Base-by-base conservation (phyloP, 2,797 vertebrate genomes). In the Hydrolagus colliei region DNA sequence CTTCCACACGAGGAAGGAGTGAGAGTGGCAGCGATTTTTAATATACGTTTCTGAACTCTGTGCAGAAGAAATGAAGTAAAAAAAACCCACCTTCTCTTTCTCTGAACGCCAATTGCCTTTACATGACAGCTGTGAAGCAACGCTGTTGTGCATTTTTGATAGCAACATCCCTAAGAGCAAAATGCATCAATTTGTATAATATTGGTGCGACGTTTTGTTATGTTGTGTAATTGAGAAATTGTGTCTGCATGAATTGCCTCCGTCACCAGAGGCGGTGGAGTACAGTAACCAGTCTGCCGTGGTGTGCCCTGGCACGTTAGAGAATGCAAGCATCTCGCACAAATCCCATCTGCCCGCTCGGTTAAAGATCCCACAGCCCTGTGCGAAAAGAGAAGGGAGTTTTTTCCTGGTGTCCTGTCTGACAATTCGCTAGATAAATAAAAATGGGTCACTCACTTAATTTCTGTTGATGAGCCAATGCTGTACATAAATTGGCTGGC, bases 181-280 rank as follows among this genome's bases (percentile, higher is more conserved):
- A 92, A 91, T 86, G 88, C 90, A 91, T 91, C 90, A 87, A 71
- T 91, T 91, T 86, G 86, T 89, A 88, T 90, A 89, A 91, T 90
- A 91, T 90, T 90, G 20, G 87, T 87, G 89, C 88, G 89, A 88
- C 41, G 87, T 89, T 89, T 87, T 88, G 89, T 89, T 86, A 89
- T 91, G 88, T 88, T 90, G 90, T 89, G 59, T 92, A 91, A 92
- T 91, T 91, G 90, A 87, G 88, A 89, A 89, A 90, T 89, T 88
- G 89, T 91, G 90, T 89, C 90, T 92, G 89, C 90, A 88, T 91
- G 90, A 90, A 90, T 90, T 89, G 32, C 4, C 73, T 41, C 68
- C 74, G 13, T 74, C 88, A 90, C 88, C 89, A 88, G 86, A 89
- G 90, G 90, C 22, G 0, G 61, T n/a, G 88, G 89, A 73, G 85